Base-by-base conservation (phyloP, 2,888 invertebrate species). In the Tolmerus cingulatus region DNA sequence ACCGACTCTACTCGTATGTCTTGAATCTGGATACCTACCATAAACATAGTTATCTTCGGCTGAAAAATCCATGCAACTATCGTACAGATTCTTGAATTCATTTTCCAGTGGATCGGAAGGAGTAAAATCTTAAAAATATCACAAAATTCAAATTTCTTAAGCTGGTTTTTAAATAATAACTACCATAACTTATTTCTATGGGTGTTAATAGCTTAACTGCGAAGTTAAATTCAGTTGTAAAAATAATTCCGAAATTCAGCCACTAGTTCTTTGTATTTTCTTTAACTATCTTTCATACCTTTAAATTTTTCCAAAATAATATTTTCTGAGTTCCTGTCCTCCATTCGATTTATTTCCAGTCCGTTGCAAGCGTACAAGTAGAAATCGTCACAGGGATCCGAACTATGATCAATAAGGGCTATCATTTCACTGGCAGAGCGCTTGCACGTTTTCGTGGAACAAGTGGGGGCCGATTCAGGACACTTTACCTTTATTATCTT, bases 341-440 rank as follows among this genome's bases (percentile, higher is more conserved):
- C 51, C 78, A 88, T 78, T 8, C 85, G 55, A 86, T 88, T 88
- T 1, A 88, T 30, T 23, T 76, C 74, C 5, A 88, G 76, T 2
- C 88, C 88, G 37, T 87, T 76, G 79, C 88, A 88, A n/a, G 88
- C 87, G 55, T 87, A 88, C 76, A 19, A 66, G 46, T 88, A 88
- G 46, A 88, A 88, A 51, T 88, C 88, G 5, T 88, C 88, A 76
- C 88, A 88, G 4, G 87, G 88, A 85, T 88, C 88, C 16, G 37
- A 23, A 74, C 40, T 87, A 55, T 88, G 88, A 74, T 88, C 88
- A 30, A 88, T 88, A 8, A 88, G 57, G 2, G 88, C 85, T 12
- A 88, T 23, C 88, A 88, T 88, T 86, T 86, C 81, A 51, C 88
- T 87, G 12, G 86, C 88, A 1, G 88, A 88, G 23, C 78, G 79